Evolutionary conservation across 2,888 invertebrate genomes (phyloP), one percentile per base, ranked within the genome.

Genomic region (Hirtodrosophila duncani): DNA sequence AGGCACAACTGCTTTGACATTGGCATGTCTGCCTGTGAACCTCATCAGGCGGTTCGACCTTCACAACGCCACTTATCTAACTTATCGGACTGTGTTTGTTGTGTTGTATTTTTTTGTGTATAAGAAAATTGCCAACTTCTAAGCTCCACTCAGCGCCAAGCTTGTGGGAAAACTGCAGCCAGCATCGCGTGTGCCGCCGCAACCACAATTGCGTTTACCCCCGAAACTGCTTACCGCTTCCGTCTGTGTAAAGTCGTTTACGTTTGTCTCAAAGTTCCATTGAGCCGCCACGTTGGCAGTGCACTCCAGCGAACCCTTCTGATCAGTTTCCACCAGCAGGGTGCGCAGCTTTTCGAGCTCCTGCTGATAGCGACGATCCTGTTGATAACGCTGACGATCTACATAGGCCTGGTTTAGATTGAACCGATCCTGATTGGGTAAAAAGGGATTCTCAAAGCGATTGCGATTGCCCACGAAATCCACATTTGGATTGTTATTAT

Each of bases 221-320:
- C 4, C 17, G 21, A 10, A n/a, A n/a, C n/a, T n/a, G n/a, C 94
- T 93, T 86, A 95, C 95, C 85, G 95, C 95, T 79, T 93, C 92
- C 67, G 93, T 88, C 87, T 95, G 95, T 1, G 93, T 93, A 33
- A 89, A 91, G 84, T 94, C 93, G 86, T 94, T 94, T 24, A 95
- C 94, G 81, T 95, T 92, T 3, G 95, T 95, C 86, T 95, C 95
- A 81, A 94, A 95, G 84, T 92, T 92, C 95, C 95, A 95, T 82
- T 95, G 95, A 1, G 94, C 93, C 0, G 91, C 92, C n/a, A 95
- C 95, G 84, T 95, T 95, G 38, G 91, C 92, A 0, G 93, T 93
- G 80, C 95, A 95, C 85, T 94, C 92, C 82, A 92, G 91, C 0
- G 94, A 92, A 6, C 94, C 91, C 77, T 92, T 91, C 18, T 92